Percentiles rank a stretch among this genome's conserved stretches.
These are phyloP conservation scores for Dolichopus griseipennis DNA, from an alignment of 2,888 invertebrate species.

Conservation along the genomic window DNA sequence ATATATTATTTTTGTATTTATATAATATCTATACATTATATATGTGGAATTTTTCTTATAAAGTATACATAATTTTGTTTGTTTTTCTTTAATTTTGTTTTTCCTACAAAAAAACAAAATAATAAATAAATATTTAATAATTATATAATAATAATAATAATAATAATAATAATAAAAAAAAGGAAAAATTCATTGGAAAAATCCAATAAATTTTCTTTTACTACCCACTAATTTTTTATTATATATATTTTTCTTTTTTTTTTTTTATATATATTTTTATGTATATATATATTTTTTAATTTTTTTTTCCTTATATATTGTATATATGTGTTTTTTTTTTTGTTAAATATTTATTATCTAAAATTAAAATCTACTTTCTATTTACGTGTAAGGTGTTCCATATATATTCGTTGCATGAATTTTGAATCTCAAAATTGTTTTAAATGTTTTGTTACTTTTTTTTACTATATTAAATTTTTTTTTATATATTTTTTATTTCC, in stretches of 20 bases:
- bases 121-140: too few relatives aligned
- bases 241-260: background rate
- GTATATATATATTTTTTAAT: background rate
- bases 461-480: too few relatives aligned
- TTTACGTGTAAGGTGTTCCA: slow-evolving; percentile 32
- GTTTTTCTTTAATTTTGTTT: too few relatives aligned
- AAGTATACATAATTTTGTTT: too few relatives aligned
- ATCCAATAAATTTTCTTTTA: background rate
- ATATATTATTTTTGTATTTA: too few relatives aligned
- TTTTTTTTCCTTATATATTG: slow-evolving; percentile 12
- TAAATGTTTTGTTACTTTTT: slow-evolving; percentile 34
- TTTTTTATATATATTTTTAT: background rate
- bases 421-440: slow-evolving; percentile 20
- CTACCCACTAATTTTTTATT: background rate
- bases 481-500: slow-evolving; percentile 24
- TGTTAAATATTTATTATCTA: slow-evolving; percentile 9
- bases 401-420: slow-evolving; percentile 45
- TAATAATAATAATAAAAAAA: too few relatives aligned
- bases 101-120: too few relatives aligned
- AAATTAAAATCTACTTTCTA: slow-evolving; percentile 2
- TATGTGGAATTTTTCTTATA: too few relatives aligned
- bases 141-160: too few relatives aligned
- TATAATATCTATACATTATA: too few relatives aligned
- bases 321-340: slow-evolving; percentile 7
- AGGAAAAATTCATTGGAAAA: background rate